phyloP scores from a whole-genome alignment of 2,113 vertebrate genomes.

The Pandion haliaetus region DNA sequence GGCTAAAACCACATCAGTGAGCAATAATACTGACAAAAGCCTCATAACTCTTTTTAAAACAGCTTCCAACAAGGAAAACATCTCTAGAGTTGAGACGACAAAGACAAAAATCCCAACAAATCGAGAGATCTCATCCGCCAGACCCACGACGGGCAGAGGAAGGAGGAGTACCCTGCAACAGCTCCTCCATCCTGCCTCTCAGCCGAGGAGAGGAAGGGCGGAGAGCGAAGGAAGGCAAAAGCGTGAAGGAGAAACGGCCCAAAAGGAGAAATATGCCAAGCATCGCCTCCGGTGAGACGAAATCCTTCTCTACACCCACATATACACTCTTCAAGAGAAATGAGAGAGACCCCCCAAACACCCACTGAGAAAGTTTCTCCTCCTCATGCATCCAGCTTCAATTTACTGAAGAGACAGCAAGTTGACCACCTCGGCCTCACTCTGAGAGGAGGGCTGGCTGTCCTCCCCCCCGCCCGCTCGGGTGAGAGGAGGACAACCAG shows the following conservation, averaged over 20 bases:
- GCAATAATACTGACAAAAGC: background rate
- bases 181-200: slow-evolving; percentile 4
- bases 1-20: background rate
- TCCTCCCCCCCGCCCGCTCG: background rate
- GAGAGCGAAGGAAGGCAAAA: background rate
- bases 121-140: background rate
- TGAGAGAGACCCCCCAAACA: background rate
- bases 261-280: background rate
- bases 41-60: background rate
- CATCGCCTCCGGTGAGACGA: background rate
- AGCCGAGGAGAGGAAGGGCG: slow-evolving; percentile 15
- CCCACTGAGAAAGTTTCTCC: background rate
- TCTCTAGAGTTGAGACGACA: background rate
- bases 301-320: background rate
- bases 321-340: background rate
- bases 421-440: background rate
- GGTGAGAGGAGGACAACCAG: background rate
- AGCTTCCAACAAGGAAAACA: background rate
- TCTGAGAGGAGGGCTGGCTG: accelerated
- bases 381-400: background rate
- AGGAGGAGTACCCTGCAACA: background rate
- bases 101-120: background rate
- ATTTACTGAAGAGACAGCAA: background rate
- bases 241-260: background rate
- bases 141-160: background rate